A percentile compares a stretch with the other conserved stretches of the same genome.
Conservation (phyloP, 2,888 invertebrate species). For the Druceiella hillmani region DNA sequence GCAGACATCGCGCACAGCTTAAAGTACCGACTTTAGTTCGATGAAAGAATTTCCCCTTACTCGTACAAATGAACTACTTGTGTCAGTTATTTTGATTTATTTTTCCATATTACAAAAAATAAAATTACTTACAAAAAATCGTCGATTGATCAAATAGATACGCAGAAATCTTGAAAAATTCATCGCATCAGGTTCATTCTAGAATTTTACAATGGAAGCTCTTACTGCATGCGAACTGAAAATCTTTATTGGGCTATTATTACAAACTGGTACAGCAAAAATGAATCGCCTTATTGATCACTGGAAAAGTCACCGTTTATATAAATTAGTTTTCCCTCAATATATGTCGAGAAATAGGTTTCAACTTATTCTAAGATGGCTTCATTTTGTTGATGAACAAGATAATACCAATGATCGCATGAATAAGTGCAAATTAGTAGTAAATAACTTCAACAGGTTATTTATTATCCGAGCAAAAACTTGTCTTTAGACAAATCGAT, state of each 20-base stretch:
- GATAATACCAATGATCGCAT: no score
- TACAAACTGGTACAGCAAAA: constrained; percentile 18
- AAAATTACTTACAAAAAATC: constrained; percentile 9
- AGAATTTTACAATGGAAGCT: constrained; percentile 14
- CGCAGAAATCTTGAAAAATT: constrained; percentile 8
- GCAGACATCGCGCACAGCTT: background rate
- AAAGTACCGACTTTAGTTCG: background rate
- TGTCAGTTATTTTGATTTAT: constrained; percentile 11
- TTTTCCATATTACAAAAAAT: constrained; percentile 13
- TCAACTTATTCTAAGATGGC: constrained; percentile 12
- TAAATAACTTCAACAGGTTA: no score
- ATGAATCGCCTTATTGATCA: constrained; percentile 18
- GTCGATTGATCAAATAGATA: constrained; percentile 15
- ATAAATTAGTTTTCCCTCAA: constrained; percentile 18
- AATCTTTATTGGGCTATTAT: no score
- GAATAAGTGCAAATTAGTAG: no score
- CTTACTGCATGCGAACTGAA: constrained; percentile 11
- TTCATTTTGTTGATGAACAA: constrained; percentile 15
- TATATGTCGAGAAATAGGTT: constrained; percentile 20
- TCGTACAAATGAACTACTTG: background rate
- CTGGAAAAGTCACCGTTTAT: constrained; percentile 21
- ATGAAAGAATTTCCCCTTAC: background rate
- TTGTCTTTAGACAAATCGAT: constrained; percentile 26
- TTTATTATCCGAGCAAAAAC: constrained; percentile 25
- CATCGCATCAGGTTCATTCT: no score